phyloP scores from a whole-genome alignment of 2,113 vertebrate species.

The Acrocephalus arundinaceus region DNA sequence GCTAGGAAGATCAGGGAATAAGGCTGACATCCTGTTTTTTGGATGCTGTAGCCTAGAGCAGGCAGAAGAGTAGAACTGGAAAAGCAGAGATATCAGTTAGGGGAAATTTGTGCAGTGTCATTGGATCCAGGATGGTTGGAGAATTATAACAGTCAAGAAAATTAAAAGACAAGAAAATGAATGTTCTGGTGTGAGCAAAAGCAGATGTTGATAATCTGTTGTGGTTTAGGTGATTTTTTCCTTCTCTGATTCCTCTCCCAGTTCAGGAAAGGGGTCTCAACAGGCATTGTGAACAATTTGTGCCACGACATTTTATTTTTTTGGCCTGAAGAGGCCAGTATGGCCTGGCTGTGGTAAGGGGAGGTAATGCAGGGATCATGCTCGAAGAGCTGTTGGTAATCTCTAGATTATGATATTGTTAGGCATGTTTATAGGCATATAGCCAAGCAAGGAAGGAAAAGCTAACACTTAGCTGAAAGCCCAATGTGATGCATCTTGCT shows the following conservation, averaged over 20 bases:
- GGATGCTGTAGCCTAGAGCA: background rate
- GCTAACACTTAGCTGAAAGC: background rate
- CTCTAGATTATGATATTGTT: background rate
- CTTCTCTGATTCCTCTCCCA: background rate
- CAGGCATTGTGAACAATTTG: background rate
- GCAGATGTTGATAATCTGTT: background rate
- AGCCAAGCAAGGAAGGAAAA: background rate
- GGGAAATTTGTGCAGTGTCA: background rate
- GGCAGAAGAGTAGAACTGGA: background rate
- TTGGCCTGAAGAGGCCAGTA: background rate
- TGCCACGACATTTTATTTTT: background rate
- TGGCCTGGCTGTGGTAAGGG: background rate
- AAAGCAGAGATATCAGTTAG: background rate
- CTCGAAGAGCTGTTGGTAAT: background rate
- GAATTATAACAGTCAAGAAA: background rate
- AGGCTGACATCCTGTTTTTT: background rate
- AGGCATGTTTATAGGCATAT: background rate
- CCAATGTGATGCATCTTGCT: background rate
- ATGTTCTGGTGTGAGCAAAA: background rate
- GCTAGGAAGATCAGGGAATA: background rate
- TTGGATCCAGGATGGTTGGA: background rate
- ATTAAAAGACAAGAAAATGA: background rate
- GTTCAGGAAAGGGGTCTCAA: background rate
- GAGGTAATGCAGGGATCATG: background rate
- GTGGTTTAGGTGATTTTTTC: background rate